Conservation (phyloP, 2,113 vertebrate species). For the Caloenas nicobarica region DNA sequence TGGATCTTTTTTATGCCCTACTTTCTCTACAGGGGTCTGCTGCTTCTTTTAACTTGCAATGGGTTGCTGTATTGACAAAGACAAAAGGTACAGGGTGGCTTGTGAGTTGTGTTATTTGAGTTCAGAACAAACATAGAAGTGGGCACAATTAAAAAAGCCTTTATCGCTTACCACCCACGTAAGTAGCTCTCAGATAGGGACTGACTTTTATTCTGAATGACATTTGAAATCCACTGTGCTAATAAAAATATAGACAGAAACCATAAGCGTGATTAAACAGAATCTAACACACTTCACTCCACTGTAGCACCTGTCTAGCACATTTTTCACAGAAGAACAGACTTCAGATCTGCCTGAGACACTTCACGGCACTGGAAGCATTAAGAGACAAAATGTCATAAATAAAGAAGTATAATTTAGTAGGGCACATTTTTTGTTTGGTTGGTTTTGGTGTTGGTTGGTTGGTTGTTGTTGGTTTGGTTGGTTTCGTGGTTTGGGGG, state of each 20-base stretch:
- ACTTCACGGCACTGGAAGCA: not conserved
- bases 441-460: too few relatives aligned
- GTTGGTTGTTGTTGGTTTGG: too few relatives aligned
- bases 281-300: not conserved
- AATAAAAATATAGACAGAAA: not conserved
- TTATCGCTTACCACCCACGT: not conserved
- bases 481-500: too few relatives aligned
- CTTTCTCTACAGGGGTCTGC: not conserved
- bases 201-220: not conserved
- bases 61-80: not conserved
- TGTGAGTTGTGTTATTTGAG: not conserved
- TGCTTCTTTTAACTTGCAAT: not conserved
- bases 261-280: not conserved
- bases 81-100: not conserved
- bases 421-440: not conserved
- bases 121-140: not conserved
- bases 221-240: not conserved
- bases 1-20: not conserved
- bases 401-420: not conserved
- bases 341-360: not conserved
- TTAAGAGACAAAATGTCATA: not conserved
- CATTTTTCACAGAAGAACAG: not conserved
- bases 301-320: not conserved
- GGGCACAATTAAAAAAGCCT: not conserved
- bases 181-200: not conserved